These are phyloP conservation scores for Neotoma lepida DNA, from an alignment of 2,113 vertebrate genomes.

Conservation along the genomic window DNA sequence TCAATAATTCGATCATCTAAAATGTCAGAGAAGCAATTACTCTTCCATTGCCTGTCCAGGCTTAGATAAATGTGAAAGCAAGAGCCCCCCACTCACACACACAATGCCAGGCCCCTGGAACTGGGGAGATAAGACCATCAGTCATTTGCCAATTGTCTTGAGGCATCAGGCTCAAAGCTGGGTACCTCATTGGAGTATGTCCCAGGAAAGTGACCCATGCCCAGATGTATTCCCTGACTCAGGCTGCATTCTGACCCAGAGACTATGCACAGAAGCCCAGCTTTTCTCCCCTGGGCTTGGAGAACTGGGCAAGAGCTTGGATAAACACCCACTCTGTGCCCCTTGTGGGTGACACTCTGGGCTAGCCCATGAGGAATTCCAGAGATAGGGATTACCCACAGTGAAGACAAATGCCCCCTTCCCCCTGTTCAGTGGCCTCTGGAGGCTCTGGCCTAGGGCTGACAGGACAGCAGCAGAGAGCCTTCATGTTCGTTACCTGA, in stretches of 20 bases:
- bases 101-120: not conserved
- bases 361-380: not conserved
- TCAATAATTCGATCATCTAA: not conserved
- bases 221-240: not conserved
- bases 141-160: not conserved
- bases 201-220: not conserved
- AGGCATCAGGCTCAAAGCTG: not conserved
- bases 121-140: not conserved
- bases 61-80: not conserved
- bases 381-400: not conserved
- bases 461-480: not conserved
- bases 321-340: not conserved
- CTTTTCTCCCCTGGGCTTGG: not conserved
- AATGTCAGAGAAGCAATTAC: conserved; percentile 15
- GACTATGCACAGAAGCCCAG: not conserved
- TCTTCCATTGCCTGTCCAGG: not conserved
- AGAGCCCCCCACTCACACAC: not conserved
- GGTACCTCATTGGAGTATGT: not conserved
- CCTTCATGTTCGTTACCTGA: not conserved
- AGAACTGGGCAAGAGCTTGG: not conserved
- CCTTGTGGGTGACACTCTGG: not conserved
- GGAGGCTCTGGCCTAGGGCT: not conserved
- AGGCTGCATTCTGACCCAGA: not conserved
- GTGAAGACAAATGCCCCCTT: not conserved
- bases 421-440: not conserved